Base-by-base conservation (phyloP, 2,113 vertebrate genomes). In the Cebus imitator region DNA sequence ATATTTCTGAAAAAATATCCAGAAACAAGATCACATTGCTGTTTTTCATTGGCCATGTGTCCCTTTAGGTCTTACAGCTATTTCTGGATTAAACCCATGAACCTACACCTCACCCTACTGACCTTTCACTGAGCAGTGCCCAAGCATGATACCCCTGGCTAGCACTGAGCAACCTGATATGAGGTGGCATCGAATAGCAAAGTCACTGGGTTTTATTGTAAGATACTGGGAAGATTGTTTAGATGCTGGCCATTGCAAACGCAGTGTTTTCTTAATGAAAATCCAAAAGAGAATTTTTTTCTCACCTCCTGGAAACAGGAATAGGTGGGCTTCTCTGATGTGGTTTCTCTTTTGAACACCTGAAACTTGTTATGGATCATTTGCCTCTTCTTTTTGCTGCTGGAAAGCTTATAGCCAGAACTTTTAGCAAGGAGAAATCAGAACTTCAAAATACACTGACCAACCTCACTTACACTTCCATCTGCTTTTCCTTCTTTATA, bases 81-180 rank as follows among this genome's bases (percentile, higher is more conserved):
- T 97, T 89, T 96, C 86, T 95, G 91, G 52, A 93, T 45, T 82
- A 93, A 87, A 83, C 48, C n/a, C 92, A 83, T 48, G 79, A 91
- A 90, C n/a, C 32, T 80, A 75, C 43, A 83, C 48, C 40, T 94
- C 83, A n/a, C n/a, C 70, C 73, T 82, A 55, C 5, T 95, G 86
- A 94, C 68, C 73, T 76, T 89, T 88, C 48, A 58, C 11, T 70
- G 43, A 81, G 45, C 16, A 21, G 32, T 50, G n/a, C 57, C 9
- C 64, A 58, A 55, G 61, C 40, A 35, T 79, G 81, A 75, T 43
- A 84, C 25, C 13, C 17, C 37, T 52, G 45, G 73, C 79, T 3
- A 79, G 73, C 50, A 37, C 5, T 0, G 4, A 45, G 85, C 48
- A 97, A 95, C 66, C 50, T 20, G 89, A 92, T 76, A 75, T 27